Percentiles rank a stretch among this genome's conserved stretches.
These are phyloP conservation scores for Melopsittacus undulatus DNA, from an alignment of 2,797 vertebrate genomes.

Conservation along the genomic window DNA sequence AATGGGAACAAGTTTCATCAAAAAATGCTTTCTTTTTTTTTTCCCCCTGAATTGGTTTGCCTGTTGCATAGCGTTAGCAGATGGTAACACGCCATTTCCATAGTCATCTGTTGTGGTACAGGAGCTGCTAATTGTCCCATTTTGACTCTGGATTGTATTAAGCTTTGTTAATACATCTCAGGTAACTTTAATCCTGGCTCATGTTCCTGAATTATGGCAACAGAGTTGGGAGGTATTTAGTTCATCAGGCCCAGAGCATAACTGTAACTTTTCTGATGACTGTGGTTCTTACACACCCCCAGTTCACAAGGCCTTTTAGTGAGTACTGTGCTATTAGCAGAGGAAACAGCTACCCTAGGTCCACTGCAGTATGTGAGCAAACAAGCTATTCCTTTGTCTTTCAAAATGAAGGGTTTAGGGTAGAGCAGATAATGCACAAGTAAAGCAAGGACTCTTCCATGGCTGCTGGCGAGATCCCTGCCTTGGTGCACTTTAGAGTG, in stretches of 20 bases:
- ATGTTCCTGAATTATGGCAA: not conserved
- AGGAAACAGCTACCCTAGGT: not conserved
- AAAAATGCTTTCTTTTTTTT: not conserved
- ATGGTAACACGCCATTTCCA: constrained; percentile 13
- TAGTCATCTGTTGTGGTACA: not conserved
- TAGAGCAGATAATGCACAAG: not conserved
- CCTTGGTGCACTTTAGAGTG: not conserved
- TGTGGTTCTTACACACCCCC: not conserved
- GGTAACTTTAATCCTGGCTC: not conserved
- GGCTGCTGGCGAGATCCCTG: fast-evolving
- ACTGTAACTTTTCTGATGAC: not conserved
- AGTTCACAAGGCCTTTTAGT: not conserved
- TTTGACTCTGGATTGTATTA: not conserved
- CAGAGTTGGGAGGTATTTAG: not conserved
- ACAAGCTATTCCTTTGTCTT: not conserved
- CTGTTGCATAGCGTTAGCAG: not conserved
- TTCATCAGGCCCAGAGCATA: not conserved
- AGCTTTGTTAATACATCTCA: not conserved
- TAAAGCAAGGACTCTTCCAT: not conserved
- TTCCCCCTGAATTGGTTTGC: not conserved
- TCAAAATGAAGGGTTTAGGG: not conserved
- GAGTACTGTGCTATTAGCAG: not conserved
- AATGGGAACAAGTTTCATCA: not conserved
- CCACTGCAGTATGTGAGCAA: not conserved
- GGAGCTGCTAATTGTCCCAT: not conserved